Evolutionary conservation across 2,113 vertebrate species (phyloP), one percentile per base, ranked within the genome.

Genomic region (Macrotus californicus): DNA sequence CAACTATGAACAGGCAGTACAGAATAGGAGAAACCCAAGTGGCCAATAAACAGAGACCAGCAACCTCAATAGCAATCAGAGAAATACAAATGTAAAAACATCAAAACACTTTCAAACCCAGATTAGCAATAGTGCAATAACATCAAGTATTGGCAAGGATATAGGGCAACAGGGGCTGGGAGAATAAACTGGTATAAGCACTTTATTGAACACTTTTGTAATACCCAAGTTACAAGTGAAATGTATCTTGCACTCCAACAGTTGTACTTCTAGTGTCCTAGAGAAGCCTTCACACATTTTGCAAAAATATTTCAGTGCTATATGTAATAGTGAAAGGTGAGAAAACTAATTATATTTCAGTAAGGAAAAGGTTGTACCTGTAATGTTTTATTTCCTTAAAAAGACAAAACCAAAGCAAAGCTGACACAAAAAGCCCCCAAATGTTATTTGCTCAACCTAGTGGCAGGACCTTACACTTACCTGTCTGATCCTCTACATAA

Each of bases 321-420:
- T 81, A 39, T 80, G 21, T 48, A 83, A 76, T 29, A 91, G 61
- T 73, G 26, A 82, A 82, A 76, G 15, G 21, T n/a, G 54, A 56
- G 56, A 79, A 70, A 95, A 90, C 67, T 77, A 79, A 93, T 69
- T 91, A 10, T 54, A 69, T 8, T 59, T 95, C 34, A 80, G 54
- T n/a, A 66, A 94, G 59, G 48, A 91, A 87, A 92, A 87, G 67
- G 67, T 9, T 77, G 7, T 79, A 72, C 39, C 50, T 93, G 29
- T 43, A 87, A 93, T 43, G n/a, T 79, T 92, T 87, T 67, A 67
- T 39, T 91, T 83, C 69, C 70, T 87, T 91, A 50, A 85, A 96
- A 90, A 93, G 66, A 54, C 21, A 89, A 89, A 92, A 87, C 24
- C 26, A 89, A 77, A 91, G 34, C 14, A 67, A 88, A 88, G 39